Conservation (phyloP, 1,140 invertebrate species). For the Drosophila ironensis region DNA sequence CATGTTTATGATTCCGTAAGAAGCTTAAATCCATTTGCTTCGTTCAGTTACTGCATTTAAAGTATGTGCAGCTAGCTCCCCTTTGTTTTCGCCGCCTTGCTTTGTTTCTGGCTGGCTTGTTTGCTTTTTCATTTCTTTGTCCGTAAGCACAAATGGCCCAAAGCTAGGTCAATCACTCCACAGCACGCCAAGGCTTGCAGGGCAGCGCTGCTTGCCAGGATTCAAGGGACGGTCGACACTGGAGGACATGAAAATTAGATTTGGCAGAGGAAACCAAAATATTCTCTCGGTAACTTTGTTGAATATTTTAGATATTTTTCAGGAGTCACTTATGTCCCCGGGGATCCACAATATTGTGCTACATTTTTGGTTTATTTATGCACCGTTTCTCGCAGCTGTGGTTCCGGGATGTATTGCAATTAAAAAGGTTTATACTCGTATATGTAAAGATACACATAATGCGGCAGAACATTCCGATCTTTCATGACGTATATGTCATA, state of each 20-base stretch:
- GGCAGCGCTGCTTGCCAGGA: neutral
- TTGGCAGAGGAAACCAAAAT: neutral
- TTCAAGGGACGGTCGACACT: neutral
- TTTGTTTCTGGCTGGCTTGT: conserved; percentile 26
- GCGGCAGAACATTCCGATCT: too few relatives aligned
- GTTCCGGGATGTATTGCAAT: too few relatives aligned
- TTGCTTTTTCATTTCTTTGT: conserved; percentile 2
- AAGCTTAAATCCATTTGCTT: conserved; percentile 10
- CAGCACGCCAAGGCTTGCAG: conserved; percentile 26
- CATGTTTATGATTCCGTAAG: conserved; percentile 65
- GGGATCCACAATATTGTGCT: neutral
- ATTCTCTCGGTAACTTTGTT: neutral
- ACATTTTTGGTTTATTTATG: too few relatives aligned
- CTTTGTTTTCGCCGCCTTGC: conserved; percentile 1
- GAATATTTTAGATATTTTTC: conserved; percentile 12
- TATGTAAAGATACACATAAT: too few relatives aligned
- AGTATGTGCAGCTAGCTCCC: conserved; percentile 42
- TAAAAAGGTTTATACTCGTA: too few relatives aligned
- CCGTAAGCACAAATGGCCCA: conserved; percentile 31
- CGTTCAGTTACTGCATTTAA: conserved; percentile 63
- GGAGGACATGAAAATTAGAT: conserved; percentile 29
- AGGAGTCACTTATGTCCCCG: conserved; percentile 1
- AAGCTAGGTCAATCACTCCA: conserved; percentile 64
- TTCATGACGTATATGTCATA: too few relatives aligned
- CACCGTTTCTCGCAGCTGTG: too few relatives aligned